Evolutionary conservation across 1,140 invertebrate species (phyloP).

Genomic region (Melanaphis sacchari): DNA sequence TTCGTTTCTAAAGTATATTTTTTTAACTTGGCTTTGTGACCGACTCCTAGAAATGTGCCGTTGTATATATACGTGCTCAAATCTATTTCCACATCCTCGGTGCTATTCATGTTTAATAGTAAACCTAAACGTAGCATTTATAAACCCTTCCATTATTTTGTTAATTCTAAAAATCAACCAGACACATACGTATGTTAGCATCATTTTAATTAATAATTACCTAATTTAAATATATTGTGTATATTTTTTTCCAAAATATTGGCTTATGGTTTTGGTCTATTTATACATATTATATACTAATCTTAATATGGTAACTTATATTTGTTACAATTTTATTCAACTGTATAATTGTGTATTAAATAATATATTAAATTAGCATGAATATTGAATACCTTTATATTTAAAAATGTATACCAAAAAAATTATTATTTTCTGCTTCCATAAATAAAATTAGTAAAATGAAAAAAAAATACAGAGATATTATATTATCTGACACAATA

Average conservation of each 20-base stretch:
- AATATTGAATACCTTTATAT: background rate
- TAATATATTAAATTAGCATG: background rate
- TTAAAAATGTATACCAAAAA: background rate
- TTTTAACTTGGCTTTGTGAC: slow-evolving; percentile 29
- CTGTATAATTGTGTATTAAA: background rate
- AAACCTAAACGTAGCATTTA: background rate
- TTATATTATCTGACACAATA: background rate
- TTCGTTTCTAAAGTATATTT: slow-evolving; percentile 43
- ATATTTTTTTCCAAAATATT: slow-evolving; percentile 8
- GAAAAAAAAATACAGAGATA: background rate
- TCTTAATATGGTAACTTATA: slow-evolving; percentile 27
- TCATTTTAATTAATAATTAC: slow-evolving; percentile 15
- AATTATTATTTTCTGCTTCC: background rate
- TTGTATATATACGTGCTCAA: slow-evolving; percentile 8
- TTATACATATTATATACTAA: slow-evolving; percentile 21
- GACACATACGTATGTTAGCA: background rate
- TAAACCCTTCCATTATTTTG: background rate
- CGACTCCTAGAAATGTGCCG: background rate
- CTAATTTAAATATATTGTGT: slow-evolving; percentile 16
- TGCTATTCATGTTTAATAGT: slow-evolving; percentile 18
- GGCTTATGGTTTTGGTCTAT: slow-evolving; percentile 23
- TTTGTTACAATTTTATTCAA: background rate
- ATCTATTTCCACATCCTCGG: slow-evolving; percentile 15
- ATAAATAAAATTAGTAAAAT: background rate
- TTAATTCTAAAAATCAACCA: background rate